Percentiles rank a stretch among this genome's conserved stretches.
Evolutionary conservation across 1,140 invertebrate genomes (phyloP).

Genomic region (Tetramorium parvispinum): DNA sequence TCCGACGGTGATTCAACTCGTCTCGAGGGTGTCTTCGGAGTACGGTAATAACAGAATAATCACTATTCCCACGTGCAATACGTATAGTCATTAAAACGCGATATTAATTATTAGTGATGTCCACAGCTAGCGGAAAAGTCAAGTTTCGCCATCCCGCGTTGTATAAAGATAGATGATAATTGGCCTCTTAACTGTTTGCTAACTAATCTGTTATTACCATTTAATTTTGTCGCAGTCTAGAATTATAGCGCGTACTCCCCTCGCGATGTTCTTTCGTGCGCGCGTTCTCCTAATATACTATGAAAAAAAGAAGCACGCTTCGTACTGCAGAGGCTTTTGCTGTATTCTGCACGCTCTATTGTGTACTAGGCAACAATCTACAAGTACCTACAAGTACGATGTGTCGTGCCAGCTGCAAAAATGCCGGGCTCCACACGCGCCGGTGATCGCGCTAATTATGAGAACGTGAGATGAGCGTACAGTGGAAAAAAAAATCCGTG

Average conservation of each 20-base stretch:
- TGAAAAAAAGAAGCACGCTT: neutral
- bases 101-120: constrained; percentile 56
- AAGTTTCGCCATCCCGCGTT: constrained; percentile 7
- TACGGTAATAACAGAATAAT: constrained; percentile 55
- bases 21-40: constrained; percentile 47
- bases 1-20: constrained; percentile 43
- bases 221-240: neutral
- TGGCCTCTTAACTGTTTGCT: constrained; percentile 14
- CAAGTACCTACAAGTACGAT: constrained; percentile 18
- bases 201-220: constrained; percentile 1
- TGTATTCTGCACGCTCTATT: constrained; percentile 13
- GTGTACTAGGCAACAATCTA: constrained; percentile 19
- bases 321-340: neutral
- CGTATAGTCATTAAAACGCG: constrained; percentile 51
- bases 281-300: neutral
- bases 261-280: neutral
- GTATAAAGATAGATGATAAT: constrained; percentile 19
- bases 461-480: constrained; percentile 52
- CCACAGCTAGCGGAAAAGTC: neutral
- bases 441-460: constrained; percentile 76
- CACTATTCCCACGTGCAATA: constrained; percentile 53
- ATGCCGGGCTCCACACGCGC: constrained; percentile 68
- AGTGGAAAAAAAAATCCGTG: constrained; percentile 48
- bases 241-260: neutral
- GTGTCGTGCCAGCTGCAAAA: constrained; percentile 68